Percentiles rank a stretch among this genome's conserved stretches.
Evolutionary conservation across 2,797 vertebrate genomes (phyloP).

Genomic region (Malurus leucopterus): DNA sequence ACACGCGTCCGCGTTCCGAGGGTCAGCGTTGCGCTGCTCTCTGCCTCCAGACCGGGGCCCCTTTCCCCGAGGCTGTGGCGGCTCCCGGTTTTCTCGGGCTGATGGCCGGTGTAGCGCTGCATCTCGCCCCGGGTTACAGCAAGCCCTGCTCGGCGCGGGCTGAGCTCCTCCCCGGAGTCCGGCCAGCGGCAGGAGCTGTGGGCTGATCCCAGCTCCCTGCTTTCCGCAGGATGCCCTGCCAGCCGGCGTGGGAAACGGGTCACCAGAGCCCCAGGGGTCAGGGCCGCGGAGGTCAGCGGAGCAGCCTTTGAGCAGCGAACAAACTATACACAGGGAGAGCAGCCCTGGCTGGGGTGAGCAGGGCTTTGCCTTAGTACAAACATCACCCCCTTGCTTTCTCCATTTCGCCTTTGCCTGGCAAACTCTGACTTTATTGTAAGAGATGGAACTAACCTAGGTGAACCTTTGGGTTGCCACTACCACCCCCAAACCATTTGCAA

Average conservation of each 20-base stretch:
- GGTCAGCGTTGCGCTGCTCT: rapidly evolving
- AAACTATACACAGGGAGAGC: not conserved
- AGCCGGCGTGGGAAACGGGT: not conserved
- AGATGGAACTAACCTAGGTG: not conserved
- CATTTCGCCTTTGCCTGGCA: not conserved
- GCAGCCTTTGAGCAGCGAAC: not conserved
- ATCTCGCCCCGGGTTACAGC: not conserved
- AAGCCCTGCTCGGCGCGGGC: rapidly evolving
- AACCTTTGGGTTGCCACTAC: not conserved
- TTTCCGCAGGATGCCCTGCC: not conserved
- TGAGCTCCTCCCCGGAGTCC: not conserved
- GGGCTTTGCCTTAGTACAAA: not conserved
- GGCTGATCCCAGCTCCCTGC: not conserved
- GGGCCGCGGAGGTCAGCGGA: rapidly evolving
- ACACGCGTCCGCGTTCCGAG: not conserved
- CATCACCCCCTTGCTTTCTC: not conserved
- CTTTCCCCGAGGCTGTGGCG: rapidly evolving
- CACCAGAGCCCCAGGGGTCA: not conserved
- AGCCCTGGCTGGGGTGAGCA: rapidly evolving
- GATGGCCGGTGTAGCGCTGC: not conserved
- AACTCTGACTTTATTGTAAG: not conserved
- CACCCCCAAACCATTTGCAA: not conserved
- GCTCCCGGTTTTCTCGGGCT: not conserved
- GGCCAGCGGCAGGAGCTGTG: not conserved
- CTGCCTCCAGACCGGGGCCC: not conserved